Evolutionary conservation across 1,140 invertebrate genomes (phyloP).

Genomic region (Drosophila pandora): DNA sequence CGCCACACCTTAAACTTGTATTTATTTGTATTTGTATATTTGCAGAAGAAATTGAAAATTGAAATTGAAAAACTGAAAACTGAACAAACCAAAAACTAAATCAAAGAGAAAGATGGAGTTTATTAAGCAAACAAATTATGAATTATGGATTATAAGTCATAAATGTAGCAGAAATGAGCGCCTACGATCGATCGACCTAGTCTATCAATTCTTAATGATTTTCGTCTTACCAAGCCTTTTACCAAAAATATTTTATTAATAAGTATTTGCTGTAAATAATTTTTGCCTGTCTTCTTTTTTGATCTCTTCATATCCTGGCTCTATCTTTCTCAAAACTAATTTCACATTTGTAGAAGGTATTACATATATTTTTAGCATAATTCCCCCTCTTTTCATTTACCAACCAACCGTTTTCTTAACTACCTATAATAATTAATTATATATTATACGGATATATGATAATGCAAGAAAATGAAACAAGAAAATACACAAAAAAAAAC

Average conservation of each 20-base stretch:
- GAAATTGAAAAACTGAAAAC: slow-evolving; percentile 9
- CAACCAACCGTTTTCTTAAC: slow-evolving; percentile 65
- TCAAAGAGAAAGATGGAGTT: slow-evolving; percentile 27
- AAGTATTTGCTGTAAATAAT: slow-evolving; percentile 76
- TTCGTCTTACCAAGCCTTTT: slow-evolving; percentile 23
- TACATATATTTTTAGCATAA: slow-evolving; percentile 59
- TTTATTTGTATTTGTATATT: slow-evolving; percentile 83
- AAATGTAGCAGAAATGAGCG: slow-evolving; percentile 35
- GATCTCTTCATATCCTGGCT: slow-evolving; percentile 26
- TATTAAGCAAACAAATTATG: slow-evolving; percentile 7
- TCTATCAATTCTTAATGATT: slow-evolving; percentile 13
- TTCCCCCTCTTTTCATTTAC: slow-evolving; percentile 59
- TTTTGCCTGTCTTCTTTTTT: slow-evolving; percentile 47
- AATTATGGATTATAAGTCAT: slow-evolving; percentile 7
- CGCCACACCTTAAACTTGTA: slow-evolving; percentile 62
- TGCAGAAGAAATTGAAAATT: slow-evolving; percentile 21
- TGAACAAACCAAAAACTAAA: slow-evolving; percentile 12
- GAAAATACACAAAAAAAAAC: slow-evolving; percentile 46
- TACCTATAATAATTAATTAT: slow-evolving; percentile 64
- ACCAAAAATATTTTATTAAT: slow-evolving; percentile 24
- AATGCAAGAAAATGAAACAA: slow-evolving; percentile 49
- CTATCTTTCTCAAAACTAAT: slow-evolving; percentile 28
- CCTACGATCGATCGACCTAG: slow-evolving; percentile 1
- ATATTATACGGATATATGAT: slow-evolving; percentile 73
- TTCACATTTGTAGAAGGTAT: slow-evolving; percentile 30